Evolutionary conservation across 2,888 invertebrate genomes (phyloP), one percentile per base, ranked within the genome.

Genomic region (Athalia rosae): DNA sequence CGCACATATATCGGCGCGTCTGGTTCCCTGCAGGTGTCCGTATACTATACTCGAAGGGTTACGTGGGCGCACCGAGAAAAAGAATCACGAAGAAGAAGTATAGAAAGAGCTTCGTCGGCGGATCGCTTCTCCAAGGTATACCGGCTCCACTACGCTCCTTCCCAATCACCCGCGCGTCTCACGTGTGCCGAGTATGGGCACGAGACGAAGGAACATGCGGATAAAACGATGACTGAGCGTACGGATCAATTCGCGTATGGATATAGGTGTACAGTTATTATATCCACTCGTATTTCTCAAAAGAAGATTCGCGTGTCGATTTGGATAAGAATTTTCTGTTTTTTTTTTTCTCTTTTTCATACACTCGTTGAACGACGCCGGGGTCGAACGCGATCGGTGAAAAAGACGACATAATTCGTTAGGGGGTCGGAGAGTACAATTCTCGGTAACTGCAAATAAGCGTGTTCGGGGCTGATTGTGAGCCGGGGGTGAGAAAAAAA

Each of bases 371-470:
- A 28, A 28, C 28, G 28, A 28, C 28, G 28, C 28, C 2, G 28
- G 28, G 28, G 28, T 28, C 28, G 28, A 2, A 28, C 28, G 2
- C 28, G 28, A 28, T 28, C 28, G 28, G 28, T 28, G 28, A 28
- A 28, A 28, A 28, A 2, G 28, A 1, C 28, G 28, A 28, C 28
- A 28, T 28, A 28, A 28, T 28, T 28, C 28, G 28, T 2, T 28
- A 28, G 2, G 7, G 62, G 6, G n/a, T 11, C 3, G 6, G 7
- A 4, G 41, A 62, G 15, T 47, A 13, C 47, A 47, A 6, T 45
- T 56, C 7, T 9, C 45, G 56, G 58, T 45, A 71, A 71, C 71
- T 56, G 71, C 71, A 56, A 71, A 71, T 71, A 13, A 71, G 71
- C 41, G 67, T 50, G 50, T 48, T 67, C n/a, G 53, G 4, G 11